Base-by-base conservation (phyloP, 1,140 invertebrate genomes). In the Rhopalosiphum padi region DNA sequence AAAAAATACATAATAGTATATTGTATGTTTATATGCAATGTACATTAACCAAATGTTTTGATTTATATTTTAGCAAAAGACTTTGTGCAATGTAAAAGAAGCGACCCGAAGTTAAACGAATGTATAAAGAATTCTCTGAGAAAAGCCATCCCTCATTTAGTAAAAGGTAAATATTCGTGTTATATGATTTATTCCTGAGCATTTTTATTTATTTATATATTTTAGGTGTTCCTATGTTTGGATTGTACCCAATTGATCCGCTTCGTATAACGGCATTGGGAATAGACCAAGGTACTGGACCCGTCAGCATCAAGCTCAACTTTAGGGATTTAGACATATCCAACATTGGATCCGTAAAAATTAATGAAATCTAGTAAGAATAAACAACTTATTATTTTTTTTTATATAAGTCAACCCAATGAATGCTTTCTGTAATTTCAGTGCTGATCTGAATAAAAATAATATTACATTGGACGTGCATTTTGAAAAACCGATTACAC, bases 321-420 rank as follows among this genome's bases (percentile, higher is more conserved):
- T 96, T 96, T 55, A 94, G 51, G 18, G 95, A 96, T 82, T 94
- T 95, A 6, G 94, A 95, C 60, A 94, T 96, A 88, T 88, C 93
- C 8, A 89, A 89, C 35, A 91, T 94, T 68, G 93, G 93, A 0
- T 93, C 93, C 0, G 94, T 94, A 5, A 94, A 94, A 22, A 93
- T 95, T 4, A 87, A 94, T 37, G 94, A 94, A 15, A 83, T 95
- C 41, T 93, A 89, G 95, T 95, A 94, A 95, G 94, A 94, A 60
- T n/a, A 77, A n/a, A 18, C 2, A 77, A 77, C 30, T n/a, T 11
- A 41, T 51, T 51, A 23, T 87, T 93, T 37, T 1, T 86, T 43
- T 53, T 9, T 23, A 9, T 53, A n/a, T 8, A 22, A n/a, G 0
- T 11, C 21, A 25, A 55, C 8, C 53, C 8, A 46, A 6, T 41